Conservation (phyloP, 2,797 vertebrate species). For the Megaceryle alcyon region DNA sequence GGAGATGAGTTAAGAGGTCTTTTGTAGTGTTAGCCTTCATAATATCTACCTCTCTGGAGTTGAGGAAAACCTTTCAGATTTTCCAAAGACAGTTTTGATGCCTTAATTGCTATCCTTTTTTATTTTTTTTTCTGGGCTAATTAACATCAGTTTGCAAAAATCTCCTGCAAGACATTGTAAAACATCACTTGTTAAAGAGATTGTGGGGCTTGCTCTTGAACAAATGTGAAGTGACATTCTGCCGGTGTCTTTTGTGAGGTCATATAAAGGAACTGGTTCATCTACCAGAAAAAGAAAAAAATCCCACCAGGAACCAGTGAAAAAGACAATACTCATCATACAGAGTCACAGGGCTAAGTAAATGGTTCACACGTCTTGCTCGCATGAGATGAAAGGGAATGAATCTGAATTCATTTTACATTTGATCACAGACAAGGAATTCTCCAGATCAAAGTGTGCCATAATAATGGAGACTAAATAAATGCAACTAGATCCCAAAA, state of each 20-base stretch:
- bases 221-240: conserved; percentile 79
- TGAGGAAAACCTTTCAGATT: conserved; percentile 51
- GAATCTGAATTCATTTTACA: conserved; percentile 75
- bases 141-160: conserved; percentile 67
- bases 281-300: conserved; percentile 62
- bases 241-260: conserved; percentile 75
- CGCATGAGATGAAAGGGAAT: conserved; percentile 75
- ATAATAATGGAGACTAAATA: conserved; percentile 71
- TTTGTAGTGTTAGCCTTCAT: background rate
- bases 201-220: conserved; percentile 70
- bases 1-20: conserved; percentile 9
- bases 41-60: background rate
- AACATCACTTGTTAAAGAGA: conserved; percentile 74
- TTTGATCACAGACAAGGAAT: conserved; percentile 75
- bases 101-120: conserved; percentile 64
- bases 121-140: conserved; percentile 38
- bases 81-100: conserved; percentile 44
- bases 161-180: conserved; percentile 61
- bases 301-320: conserved; percentile 63
- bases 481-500: conserved; percentile 73
- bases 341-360: conserved; percentile 61
- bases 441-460: conserved; percentile 76
- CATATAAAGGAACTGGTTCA: conserved; percentile 75
- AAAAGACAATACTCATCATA: conserved; percentile 57
- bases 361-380: conserved; percentile 74